Percentiles rank a stretch among this genome's conserved stretches.
phyloP scores from a whole-genome alignment of 2,888 invertebrate species.

The Agrenia bidenticulata region DNA sequence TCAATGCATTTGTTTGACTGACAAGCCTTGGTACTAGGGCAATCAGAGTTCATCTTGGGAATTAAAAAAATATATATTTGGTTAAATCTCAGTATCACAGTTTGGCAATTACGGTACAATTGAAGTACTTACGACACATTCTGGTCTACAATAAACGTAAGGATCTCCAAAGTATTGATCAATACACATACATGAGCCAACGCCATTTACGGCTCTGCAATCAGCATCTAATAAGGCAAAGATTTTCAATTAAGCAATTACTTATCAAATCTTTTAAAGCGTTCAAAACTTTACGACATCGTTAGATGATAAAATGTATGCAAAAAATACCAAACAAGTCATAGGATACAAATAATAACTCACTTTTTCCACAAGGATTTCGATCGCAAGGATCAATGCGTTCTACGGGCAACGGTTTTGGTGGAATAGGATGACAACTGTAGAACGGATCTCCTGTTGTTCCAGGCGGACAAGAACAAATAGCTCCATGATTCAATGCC shows the following conservation, averaged over 20 bases:
- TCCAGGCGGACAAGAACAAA: conserved; percentile 57
- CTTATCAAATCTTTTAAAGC: too few relatives aligned
- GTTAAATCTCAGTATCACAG: too few relatives aligned
- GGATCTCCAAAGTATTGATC: conserved; percentile 70
- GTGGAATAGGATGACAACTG: conserved; percentile 37
- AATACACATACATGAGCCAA: conserved; percentile 67
- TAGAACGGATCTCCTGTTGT: conserved; percentile 54
- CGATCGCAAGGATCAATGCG: conserved; percentile 62
- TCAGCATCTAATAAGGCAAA: conserved; percentile 18
- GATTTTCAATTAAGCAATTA: too few relatives aligned
- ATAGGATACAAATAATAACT: too few relatives aligned
- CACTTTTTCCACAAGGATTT: conserved; percentile 63
- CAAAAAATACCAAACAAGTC: too few relatives aligned
- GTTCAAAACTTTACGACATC: too few relatives aligned
- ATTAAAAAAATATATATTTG: neutral
- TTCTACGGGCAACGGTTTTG: conserved; percentile 2
- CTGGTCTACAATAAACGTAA: conserved; percentile 70
- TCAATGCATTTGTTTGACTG: conserved; percentile 56
- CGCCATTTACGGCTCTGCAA: conserved; percentile 64
- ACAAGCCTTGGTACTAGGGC: conserved; percentile 41
- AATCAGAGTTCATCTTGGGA: conserved; percentile 25
- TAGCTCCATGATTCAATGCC: conserved; percentile 46
- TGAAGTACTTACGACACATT: conserved; percentile 68
- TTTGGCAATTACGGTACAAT: too few relatives aligned
- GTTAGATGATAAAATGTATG: too few relatives aligned